phyloP scores from a whole-genome alignment of 1,140 invertebrate species.

The Ooceraea biroi region DNA sequence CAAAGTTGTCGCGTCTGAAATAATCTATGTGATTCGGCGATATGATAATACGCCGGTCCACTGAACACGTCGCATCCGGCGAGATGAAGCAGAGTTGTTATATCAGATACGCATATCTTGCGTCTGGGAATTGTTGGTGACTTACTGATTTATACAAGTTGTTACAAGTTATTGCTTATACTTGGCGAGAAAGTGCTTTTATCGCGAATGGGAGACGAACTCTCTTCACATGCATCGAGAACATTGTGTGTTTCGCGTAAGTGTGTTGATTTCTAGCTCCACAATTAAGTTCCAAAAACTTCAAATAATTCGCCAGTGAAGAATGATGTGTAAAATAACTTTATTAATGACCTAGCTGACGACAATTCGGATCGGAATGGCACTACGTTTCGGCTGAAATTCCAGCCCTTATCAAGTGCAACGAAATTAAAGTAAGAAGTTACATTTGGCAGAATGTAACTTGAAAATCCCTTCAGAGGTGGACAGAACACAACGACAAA shows the following conservation, averaged over 20 bases:
- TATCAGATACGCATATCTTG: background rate
- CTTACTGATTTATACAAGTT: slow-evolving; percentile 35
- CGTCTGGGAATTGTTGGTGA: slow-evolving; percentile 32
- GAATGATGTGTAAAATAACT: too few species aligned
- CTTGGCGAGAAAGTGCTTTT: slow-evolving; percentile 42
- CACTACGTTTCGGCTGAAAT: too few species aligned
- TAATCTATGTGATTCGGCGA: background rate
- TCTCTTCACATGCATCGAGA: background rate
- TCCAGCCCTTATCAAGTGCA: too few species aligned
- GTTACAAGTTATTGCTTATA: slow-evolving; percentile 52
- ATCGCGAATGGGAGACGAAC: background rate
- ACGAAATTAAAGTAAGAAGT: too few species aligned
- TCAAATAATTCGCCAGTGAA: too few species aligned
- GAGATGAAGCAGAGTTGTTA: background rate
- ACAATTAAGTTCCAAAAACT: background rate
- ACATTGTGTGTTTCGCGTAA: background rate
- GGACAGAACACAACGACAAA: too few species aligned
- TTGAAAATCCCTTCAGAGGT: too few species aligned
- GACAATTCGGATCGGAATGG: too few species aligned
- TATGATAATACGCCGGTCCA: background rate
- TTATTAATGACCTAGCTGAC: too few species aligned
- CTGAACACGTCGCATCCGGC: background rate
- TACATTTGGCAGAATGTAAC: too few species aligned
- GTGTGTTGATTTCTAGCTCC: slow-evolving; percentile 2
- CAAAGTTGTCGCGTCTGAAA: slow-evolving; percentile 4